A percentile compares a stretch with the other conserved stretches of the same genome.
These are phyloP conservation scores for Scylla paramamosain DNA, from an alignment of 1,140 invertebrate species.

Conservation along the genomic window DNA sequence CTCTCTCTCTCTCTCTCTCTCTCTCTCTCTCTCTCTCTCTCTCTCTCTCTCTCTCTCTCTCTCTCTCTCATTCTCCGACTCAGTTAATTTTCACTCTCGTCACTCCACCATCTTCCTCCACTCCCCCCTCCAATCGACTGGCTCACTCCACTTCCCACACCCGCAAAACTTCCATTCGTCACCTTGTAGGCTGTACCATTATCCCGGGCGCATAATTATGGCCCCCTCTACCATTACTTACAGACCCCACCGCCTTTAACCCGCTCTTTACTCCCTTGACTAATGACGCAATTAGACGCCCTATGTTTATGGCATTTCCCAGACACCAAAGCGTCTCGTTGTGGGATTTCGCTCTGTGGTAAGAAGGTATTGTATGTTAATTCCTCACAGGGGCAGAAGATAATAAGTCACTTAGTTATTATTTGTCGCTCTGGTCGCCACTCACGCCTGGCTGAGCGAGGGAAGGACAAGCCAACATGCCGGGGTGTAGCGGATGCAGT, in stretches of 20 bases:
- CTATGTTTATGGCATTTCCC: background rate
- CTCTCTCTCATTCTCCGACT: no score
- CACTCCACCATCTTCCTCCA: background rate
- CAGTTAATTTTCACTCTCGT: background rate
- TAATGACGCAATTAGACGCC: background rate
- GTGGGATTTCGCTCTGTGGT: background rate
- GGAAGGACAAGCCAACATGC: no score
- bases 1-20: no score
- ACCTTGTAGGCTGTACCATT: background rate
- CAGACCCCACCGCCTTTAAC: background rate
- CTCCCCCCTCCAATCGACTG: background rate
- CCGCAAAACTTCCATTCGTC: background rate
- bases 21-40: no score
- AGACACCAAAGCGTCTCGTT: background rate
- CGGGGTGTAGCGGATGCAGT: no score
- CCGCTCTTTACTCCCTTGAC: constrained; percentile 10
- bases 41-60: no score
- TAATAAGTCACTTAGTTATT: constrained; percentile 24
- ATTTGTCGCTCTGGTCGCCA: background rate
- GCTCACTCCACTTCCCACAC: background rate
- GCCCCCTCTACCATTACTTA: background rate
- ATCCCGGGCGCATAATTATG: background rate
- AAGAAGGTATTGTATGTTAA: background rate
- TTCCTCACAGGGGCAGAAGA: background rate
- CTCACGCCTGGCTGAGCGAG: no score